These are phyloP conservation scores for Leuciscus idus DNA, from an alignment of 2,113 vertebrate genomes.

Conservation along the genomic window DNA sequence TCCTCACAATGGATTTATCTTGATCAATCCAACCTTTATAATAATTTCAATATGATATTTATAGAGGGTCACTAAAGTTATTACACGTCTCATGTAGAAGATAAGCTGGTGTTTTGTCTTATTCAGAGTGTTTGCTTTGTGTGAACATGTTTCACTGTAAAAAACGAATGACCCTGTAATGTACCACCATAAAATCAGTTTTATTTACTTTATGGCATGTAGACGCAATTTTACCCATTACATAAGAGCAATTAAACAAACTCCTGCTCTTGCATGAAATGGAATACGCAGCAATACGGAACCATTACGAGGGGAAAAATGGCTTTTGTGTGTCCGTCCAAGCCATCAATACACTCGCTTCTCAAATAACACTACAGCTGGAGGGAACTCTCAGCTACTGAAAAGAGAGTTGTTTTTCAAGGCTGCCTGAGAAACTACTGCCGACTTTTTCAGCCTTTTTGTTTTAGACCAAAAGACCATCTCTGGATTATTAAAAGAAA, in stretches of 20 bases:
- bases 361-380: background rate
- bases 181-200: background rate
- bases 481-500: background rate
- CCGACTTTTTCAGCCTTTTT: background rate
- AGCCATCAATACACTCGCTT: slow-evolving; percentile 3
- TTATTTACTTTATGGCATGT: slow-evolving; percentile 21
- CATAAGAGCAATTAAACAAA: slow-evolving; percentile 14
- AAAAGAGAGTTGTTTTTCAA: slow-evolving; percentile 5
- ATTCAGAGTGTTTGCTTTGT: background rate
- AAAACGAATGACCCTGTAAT: background rate
- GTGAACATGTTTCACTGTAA: background rate
- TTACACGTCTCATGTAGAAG: background rate
- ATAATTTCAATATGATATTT: background rate
- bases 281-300: background rate
- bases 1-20: background rate
- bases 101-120: background rate
- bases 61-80: background rate
- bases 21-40: background rate
- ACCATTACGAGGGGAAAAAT: background rate
- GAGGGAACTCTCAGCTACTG: background rate
- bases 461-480: background rate
- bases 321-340: background rate
- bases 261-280: background rate
- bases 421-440: background rate
- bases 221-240: background rate